phyloP scores from a whole-genome alignment of 2,888 invertebrate genomes.

The Heliconius hortense region DNA sequence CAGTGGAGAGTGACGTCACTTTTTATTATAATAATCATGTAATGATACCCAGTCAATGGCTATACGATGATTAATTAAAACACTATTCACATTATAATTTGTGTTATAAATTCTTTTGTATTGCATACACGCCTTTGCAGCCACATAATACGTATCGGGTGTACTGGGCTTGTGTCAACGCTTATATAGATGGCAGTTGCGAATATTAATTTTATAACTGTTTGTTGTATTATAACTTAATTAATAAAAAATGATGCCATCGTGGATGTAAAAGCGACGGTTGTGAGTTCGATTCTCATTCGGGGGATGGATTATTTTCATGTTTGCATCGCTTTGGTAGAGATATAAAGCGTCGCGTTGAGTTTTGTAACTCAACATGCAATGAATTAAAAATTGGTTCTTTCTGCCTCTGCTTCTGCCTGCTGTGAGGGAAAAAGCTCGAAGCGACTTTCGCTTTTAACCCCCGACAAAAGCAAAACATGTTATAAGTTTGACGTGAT shows the following conservation, averaged over 20 bases:
- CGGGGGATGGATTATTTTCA: background rate
- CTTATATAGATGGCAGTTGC: background rate
- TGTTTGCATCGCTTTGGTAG: too few species aligned
- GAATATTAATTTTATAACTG: slow-evolving; percentile 9
- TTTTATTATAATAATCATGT: background rate
- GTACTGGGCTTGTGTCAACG: slow-evolving; percentile 4
- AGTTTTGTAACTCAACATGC: too few species aligned
- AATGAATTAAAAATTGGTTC: too few species aligned
- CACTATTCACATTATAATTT: slow-evolving; percentile 17
- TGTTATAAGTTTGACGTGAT: too few species aligned
- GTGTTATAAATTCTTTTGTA: slow-evolving; percentile 23
- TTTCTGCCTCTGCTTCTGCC: too few species aligned
- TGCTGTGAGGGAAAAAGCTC: too few species aligned
- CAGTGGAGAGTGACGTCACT: too few species aligned
- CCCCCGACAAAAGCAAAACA: too few species aligned
- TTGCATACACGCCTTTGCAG: background rate
- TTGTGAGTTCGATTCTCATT: background rate
- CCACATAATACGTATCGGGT: slow-evolving; percentile 5
- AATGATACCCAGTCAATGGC: slow-evolving; percentile 9
- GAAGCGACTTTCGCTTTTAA: too few species aligned
- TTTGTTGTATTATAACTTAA: background rate
- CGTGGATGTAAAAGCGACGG: background rate
- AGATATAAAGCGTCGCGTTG: too few species aligned
- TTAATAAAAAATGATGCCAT: background rate
- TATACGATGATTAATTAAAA: slow-evolving; percentile 19